Base-by-base conservation (phyloP, 92 coral and sea anemone genomes). In the Pocillopora grandis region DNA sequence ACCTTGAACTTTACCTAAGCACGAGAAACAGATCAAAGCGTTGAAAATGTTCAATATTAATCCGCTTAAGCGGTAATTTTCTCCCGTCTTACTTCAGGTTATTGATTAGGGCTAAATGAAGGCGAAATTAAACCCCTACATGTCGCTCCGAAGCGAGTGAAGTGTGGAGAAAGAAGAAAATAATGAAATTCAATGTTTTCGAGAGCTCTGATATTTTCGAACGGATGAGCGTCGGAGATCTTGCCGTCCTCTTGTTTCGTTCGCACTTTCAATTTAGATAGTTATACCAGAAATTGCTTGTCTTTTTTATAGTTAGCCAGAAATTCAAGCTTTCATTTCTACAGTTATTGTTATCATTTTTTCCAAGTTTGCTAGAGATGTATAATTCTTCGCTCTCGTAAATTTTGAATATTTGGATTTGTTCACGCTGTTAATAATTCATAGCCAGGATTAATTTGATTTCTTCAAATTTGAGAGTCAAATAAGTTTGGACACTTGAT, bases 401-500 rank as follows among this genome's bases (percentile, higher is more conserved):
- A 59, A 58, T 70, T 11, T 69, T 37, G 60, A 70, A 80, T 33
- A 80, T 80, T 57, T 58, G 69, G 62, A 64, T 80, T 80, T 27
- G 56, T 21, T 8, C 2, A 58, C 48, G 68, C 48, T 17, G 76
- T 68, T 67, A 71, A 71, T 80, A 80, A 70, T 81, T 81, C 12
- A 21, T 3, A 12, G 73, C 15, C 37, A 59, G 31, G 35, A 31
- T 73, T 63, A 73, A 83, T 73, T 83, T 83, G 56, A 74, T 73
- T 73, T 72, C 66, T 65, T 72, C 79, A 73, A 62, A 36, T 83
- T 49, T 69, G 23, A 65, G 73, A 42, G 73, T 55, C 72, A 64
- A 72, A 73, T 62, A 56, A 55, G 66, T 57, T 74, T 83, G 18
- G 59, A 27, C 73, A 37, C 75, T 83, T 73, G 72, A 64, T 73